phyloP scores from a whole-genome alignment of 2,797 vertebrate genomes.

The Sphenodon punctatus region DNA sequence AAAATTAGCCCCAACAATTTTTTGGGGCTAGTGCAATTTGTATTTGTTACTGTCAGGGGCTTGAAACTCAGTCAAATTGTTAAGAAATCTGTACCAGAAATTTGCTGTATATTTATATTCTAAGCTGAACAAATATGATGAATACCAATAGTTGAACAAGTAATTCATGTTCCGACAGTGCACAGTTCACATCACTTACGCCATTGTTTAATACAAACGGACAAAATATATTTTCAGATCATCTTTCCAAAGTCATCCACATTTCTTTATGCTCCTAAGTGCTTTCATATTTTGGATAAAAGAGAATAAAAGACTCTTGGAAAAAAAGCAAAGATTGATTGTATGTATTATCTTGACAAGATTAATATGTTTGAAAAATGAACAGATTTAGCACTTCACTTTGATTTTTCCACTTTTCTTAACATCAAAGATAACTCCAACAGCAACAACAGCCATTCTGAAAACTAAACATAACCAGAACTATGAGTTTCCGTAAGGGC shows the following conservation, averaged over 20 bases:
- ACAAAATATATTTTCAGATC: constrained; percentile 71
- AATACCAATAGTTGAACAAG: constrained; percentile 67
- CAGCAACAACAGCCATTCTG: constrained; percentile 71
- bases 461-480: constrained; percentile 69
- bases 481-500: constrained; percentile 37
- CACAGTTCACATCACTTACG: constrained; percentile 42
- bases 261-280: constrained; percentile 74
- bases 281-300: constrained; percentile 82
- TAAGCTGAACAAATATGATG: constrained; percentile 57
- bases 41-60: constrained; percentile 89
- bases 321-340: constrained; percentile 75
- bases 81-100: constrained; percentile 70
- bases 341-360: constrained; percentile 83
- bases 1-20: constrained; percentile 96
- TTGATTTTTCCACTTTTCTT: constrained; percentile 80
- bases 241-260: constrained; percentile 66
- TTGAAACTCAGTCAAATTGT: constrained; percentile 84
- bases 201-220: constrained; percentile 68
- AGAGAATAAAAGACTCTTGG: constrained; percentile 68
- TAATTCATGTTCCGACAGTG: constrained; percentile 53
- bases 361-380: constrained; percentile 82
- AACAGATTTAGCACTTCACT: constrained; percentile 80
- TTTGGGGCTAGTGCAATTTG: constrained; percentile 85
- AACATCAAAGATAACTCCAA: constrained; percentile 79
- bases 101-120: constrained; percentile 72